phyloP scores from a whole-genome alignment of 2,113 vertebrate genomes.

The Ptilorrhoa leucosticta region DNA sequence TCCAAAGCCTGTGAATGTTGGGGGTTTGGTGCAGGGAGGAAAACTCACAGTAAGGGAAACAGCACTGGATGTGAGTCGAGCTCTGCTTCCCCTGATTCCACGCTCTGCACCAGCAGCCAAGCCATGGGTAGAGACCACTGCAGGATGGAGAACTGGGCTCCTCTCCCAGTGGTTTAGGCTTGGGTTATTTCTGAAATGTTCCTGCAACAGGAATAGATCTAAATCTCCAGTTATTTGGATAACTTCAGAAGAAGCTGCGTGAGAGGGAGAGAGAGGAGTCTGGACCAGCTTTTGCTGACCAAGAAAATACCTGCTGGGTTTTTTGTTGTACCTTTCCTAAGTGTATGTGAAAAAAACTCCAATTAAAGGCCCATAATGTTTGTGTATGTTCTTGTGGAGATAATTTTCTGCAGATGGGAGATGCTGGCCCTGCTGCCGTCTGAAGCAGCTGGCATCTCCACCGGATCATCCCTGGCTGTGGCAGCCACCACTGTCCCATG shows the following conservation, averaged over 20 bases:
- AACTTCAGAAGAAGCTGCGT: not conserved
- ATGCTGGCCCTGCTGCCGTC: not conserved
- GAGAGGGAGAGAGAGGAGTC: not conserved
- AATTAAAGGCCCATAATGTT: not conserved
- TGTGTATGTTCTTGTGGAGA: not conserved
- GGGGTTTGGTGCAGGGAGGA: not conserved
- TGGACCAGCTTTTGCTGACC: not conserved
- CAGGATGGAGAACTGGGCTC: not conserved
- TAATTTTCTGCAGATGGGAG: not conserved
- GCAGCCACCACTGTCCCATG: not conserved
- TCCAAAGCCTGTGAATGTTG: rapidly evolving
- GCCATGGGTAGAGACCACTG: not conserved
- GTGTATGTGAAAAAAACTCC: not conserved
- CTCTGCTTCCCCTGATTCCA: not conserved
- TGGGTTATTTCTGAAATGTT: not conserved
- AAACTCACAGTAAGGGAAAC: not conserved
- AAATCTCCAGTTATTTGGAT: not conserved
- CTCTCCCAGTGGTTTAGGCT: not conserved
- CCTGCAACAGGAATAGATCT: not conserved
- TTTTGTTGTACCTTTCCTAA: not conserved
- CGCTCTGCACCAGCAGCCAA: not conserved
- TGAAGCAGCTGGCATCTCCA: not conserved
- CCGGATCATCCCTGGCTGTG: not conserved
- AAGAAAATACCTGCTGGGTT: not conserved
- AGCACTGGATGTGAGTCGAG: rapidly evolving